These are phyloP conservation scores for Agrotis puta DNA, from an alignment of 2,888 invertebrate genomes.

Conservation along the genomic window DNA sequence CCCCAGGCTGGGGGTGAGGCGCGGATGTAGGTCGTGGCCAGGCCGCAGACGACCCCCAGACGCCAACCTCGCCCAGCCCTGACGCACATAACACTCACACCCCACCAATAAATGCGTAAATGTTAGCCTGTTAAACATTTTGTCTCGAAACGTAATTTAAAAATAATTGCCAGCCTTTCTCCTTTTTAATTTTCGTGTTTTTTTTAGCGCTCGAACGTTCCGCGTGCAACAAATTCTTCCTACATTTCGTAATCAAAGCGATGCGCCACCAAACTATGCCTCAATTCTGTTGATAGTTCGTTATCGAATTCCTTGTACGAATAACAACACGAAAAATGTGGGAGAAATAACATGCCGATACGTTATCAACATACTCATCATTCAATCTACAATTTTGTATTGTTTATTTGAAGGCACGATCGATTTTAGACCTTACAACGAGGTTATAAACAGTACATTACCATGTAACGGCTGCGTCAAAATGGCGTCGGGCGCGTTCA, in stretches of 20 bases:
- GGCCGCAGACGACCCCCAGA: constrained; percentile 89
- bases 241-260: constrained; percentile 48
- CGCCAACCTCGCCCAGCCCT: constrained; percentile 80
- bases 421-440: constrained; percentile 61
- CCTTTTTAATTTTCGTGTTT: constrained; percentile 7
- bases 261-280: constrained; percentile 46
- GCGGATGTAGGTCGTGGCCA: constrained; percentile 87
- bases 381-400: constrained; percentile 66
- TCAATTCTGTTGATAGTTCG: constrained; percentile 54
- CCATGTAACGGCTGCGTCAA: constrained; percentile 57
- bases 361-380: constrained; percentile 68
- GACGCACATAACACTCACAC: constrained; percentile 64
- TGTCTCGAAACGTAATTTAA: constrained; percentile 26
- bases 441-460: constrained; percentile 64
- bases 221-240: constrained; percentile 21
- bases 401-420: constrained; percentile 50
- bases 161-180: constrained; percentile 9
- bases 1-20: constrained; percentile 61
- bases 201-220: constrained; percentile 7
- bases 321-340: constrained; percentile 59
- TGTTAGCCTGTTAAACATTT: constrained; percentile 47
- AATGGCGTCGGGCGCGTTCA: constrained; percentile 74
- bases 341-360: constrained; percentile 61
- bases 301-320: constrained; percentile 59
- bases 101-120: constrained; percentile 61